These are phyloP conservation scores for Gisinianus flammeolus DNA, from an alignment of 2,888 invertebrate species.

Conservation along the genomic window DNA sequence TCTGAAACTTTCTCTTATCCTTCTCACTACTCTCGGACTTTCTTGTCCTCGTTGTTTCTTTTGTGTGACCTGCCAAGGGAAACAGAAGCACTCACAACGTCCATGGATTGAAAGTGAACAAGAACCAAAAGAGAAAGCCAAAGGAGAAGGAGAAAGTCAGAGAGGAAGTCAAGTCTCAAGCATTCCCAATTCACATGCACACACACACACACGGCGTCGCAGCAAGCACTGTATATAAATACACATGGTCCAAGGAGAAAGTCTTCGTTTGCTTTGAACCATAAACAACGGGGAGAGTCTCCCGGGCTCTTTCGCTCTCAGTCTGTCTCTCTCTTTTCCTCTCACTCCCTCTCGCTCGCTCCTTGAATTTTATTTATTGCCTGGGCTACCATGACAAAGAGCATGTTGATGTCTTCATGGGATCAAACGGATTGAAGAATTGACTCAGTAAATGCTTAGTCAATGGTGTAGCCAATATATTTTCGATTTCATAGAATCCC, in stretches of 20 bases:
- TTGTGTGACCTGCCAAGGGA: too few species aligned
- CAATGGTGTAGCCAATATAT: neutral
- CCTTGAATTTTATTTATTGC: constrained; percentile 15
- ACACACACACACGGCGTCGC: neutral
- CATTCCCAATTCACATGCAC: neutral
- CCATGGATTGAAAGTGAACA: too few species aligned
- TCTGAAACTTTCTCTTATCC: too few species aligned
- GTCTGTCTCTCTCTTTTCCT: neutral
- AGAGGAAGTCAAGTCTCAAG: neutral
- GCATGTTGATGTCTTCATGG: neutral
- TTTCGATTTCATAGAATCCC: neutral
- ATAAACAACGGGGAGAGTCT: neutral
- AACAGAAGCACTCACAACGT: too few species aligned
- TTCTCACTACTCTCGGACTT: too few species aligned
- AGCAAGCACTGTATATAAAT: neutral
- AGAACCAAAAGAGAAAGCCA: too few species aligned
- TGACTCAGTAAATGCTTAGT: neutral
- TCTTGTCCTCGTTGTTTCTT: too few species aligned
- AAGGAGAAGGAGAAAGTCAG: too few species aligned
- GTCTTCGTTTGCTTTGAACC: neutral
- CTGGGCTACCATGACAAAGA: neutral
- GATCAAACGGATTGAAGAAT: neutral
- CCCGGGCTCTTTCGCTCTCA: neutral
- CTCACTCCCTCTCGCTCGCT: neutral
- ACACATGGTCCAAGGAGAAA: neutral